These are phyloP conservation scores for Silurus glanis DNA, from an alignment of 2,113 vertebrate species.

Conservation along the genomic window DNA sequence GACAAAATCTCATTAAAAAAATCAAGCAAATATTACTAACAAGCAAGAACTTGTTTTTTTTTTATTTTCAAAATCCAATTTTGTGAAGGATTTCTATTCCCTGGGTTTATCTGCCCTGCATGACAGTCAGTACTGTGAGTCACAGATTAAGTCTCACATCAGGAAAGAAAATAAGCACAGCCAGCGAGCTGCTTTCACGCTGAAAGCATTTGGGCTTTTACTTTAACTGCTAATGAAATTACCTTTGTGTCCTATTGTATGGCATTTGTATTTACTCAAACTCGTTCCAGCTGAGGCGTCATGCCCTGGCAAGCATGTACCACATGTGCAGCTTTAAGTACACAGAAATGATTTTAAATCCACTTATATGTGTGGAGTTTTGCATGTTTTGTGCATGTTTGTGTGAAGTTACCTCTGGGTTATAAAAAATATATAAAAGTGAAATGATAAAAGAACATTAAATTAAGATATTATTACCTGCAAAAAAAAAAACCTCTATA, in stretches of 20 bases:
- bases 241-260: background rate
- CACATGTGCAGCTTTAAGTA: background rate
- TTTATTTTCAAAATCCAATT: background rate
- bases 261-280: constrained; percentile 13
- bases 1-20: background rate
- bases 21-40: background rate
- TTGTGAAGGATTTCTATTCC: background rate
- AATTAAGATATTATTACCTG: background rate
- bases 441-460: background rate
- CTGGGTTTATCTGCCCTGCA: background rate
- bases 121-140: background rate
- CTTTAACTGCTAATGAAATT: constrained; percentile 20
- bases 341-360: background rate
- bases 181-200: background rate
- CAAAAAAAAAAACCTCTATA: background rate
- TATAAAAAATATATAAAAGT: too few species aligned
- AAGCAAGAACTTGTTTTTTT: background rate
- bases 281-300: constrained; percentile 1
- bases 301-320: background rate
- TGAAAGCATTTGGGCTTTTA: background rate
- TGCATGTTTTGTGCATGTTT: too few species aligned
- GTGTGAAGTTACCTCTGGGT: too few species aligned
- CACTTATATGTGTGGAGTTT: background rate
- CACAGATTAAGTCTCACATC: constrained; percentile 8
- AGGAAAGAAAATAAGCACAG: constrained; percentile 24